phyloP scores from a whole-genome alignment of 2,888 invertebrate genomes.

The Rhogogaster chlorosoma region DNA sequence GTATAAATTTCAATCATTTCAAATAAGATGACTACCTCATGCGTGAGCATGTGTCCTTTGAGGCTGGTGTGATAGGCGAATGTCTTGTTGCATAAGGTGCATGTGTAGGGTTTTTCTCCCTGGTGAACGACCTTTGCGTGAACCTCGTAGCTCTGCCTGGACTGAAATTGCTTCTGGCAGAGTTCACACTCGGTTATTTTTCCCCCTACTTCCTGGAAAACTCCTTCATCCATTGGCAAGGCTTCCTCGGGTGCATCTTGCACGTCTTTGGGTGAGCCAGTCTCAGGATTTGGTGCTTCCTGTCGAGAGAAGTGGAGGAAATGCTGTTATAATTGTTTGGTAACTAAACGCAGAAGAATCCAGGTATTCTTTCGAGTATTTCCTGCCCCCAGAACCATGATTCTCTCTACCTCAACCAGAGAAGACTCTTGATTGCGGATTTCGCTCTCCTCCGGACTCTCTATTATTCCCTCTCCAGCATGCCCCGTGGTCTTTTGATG shows the following conservation, averaged over 20 bases:
- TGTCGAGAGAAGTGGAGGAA: neutral
- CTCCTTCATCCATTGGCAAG: conserved; percentile 11
- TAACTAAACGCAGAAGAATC: neutral
- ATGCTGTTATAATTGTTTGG: neutral
- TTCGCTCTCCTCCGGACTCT: conserved; percentile 70
- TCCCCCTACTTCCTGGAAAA: conserved; percentile 46
- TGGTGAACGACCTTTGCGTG: conserved; percentile 82
- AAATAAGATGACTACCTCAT: conserved; percentile 68
- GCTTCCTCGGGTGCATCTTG: conserved; percentile 16
- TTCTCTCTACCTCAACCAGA: neutral
- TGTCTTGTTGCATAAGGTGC: conserved; percentile 81
- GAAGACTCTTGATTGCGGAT: conserved; percentile 46
- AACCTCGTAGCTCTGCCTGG: conserved; percentile 82
- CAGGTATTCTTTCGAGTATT: neutral
- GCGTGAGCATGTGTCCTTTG: conserved; percentile 80
- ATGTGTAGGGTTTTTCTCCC: conserved; percentile 81
- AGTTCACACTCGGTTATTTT: conserved; percentile 79
- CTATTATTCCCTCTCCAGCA: conserved; percentile 78
- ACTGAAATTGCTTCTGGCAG: conserved; percentile 82
- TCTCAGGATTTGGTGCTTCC: neutral
- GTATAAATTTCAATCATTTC: neutral
- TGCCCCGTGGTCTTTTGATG: conserved; percentile 82
- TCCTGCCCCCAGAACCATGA: neutral
- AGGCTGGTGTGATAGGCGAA: conserved; percentile 84
- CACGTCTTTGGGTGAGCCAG: neutral